A percentile compares a stretch with the other conserved stretches of the same genome.
phyloP scores from a whole-genome alignment of 2,888 invertebrate species.

The Campoplex nolae region DNA sequence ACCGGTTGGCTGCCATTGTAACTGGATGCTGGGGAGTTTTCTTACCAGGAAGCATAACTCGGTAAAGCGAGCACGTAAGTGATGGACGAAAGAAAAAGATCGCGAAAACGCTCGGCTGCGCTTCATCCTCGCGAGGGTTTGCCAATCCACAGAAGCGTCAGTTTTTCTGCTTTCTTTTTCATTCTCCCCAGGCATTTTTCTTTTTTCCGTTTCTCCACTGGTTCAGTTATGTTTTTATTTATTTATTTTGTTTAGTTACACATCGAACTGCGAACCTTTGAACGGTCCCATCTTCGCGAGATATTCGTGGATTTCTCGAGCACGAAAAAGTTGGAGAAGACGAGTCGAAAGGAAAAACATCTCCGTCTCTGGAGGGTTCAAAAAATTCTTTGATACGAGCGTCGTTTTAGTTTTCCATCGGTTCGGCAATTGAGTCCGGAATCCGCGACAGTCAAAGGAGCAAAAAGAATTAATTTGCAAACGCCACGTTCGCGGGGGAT shows the following conservation, averaged over 20 bases:
- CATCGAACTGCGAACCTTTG: slow-evolving; percentile 37
- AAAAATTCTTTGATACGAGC: slow-evolving; percentile 55
- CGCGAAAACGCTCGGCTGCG: slow-evolving; percentile 56
- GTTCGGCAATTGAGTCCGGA: slow-evolving; percentile 25
- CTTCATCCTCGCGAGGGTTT: slow-evolving; percentile 48
- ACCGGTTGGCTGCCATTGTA: slow-evolving; percentile 44
- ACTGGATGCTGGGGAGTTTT: slow-evolving; percentile 38
- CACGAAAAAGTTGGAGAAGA: slow-evolving; percentile 36
- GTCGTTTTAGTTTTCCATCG: slow-evolving; percentile 25
- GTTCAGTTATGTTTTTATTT: slow-evolving; percentile 14
- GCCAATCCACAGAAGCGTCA: slow-evolving; percentile 57
- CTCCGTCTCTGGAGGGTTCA: slow-evolving; percentile 14
- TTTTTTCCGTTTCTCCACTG: slow-evolving; percentile 17
- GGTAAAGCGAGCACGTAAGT: slow-evolving; percentile 71
- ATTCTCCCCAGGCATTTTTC: slow-evolving; percentile 27
- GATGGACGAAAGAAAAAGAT: slow-evolving; percentile 65
- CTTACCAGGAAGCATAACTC: slow-evolving; percentile 57
- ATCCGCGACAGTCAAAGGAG: slow-evolving; percentile 8
- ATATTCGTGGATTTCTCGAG: slow-evolving; percentile 18
- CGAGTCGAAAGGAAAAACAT: slow-evolving; percentile 1
- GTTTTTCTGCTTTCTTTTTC: slow-evolving; percentile 39
- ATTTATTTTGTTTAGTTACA: neutral
- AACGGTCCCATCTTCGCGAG: slow-evolving; percentile 7
- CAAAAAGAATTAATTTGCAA: slow-evolving; percentile 45
- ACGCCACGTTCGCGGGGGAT: neutral